Base-by-base conservation (phyloP, 2,888 invertebrate species). In the Acleris sparsana region DNA sequence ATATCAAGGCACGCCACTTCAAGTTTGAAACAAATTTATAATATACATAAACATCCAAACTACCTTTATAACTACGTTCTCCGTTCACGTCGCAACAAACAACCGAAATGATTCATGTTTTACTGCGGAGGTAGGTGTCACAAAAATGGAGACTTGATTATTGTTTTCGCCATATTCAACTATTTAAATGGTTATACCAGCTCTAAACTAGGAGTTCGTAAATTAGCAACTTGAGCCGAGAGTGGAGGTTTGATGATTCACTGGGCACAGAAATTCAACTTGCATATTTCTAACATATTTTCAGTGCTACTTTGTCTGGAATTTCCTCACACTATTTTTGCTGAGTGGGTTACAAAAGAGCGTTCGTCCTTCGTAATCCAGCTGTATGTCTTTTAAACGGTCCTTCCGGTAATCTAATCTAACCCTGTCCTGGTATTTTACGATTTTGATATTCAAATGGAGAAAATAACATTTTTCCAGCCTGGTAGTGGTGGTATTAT, bases 1-100 rank as follows among this genome's bases (percentile, higher is more conserved):
- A 89, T 90, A 88, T 87, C 90, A 90, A 90, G 90, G 90, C 75
- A 76, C 82, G 73, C 89, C 66, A 79, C 85, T 85, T 79, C 74
- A 73, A 75, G 73, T 84, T 78, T 78, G 76, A 75, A 71, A 67
- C 72, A 74, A 77, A 76, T 72, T 73, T 76, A 83, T 80, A 79
- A 74, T 80, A 80, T 75, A 18, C 17, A 53, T 49, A 60, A 57
- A 11, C 33, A 62, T 25, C 53, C 18, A 17, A 13, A 53, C 53
- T 53, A 53, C 39, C 13, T 16, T 13, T 18, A 18, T 76, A 73
- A 70, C 74, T 71, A 78, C 73, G 75, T 69, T 72, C 69, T 70
- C 71, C 71, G 67, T 67, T 71, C 65, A 71, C 72, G 72, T 82
- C 80, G 75, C 74, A 79, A 82, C 77, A 80, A 75, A 73, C 78